Percentiles rank a stretch among this genome's conserved stretches.
Conservation (phyloP, 2,113 vertebrate species). For the Salvelinus sp. region DNA sequence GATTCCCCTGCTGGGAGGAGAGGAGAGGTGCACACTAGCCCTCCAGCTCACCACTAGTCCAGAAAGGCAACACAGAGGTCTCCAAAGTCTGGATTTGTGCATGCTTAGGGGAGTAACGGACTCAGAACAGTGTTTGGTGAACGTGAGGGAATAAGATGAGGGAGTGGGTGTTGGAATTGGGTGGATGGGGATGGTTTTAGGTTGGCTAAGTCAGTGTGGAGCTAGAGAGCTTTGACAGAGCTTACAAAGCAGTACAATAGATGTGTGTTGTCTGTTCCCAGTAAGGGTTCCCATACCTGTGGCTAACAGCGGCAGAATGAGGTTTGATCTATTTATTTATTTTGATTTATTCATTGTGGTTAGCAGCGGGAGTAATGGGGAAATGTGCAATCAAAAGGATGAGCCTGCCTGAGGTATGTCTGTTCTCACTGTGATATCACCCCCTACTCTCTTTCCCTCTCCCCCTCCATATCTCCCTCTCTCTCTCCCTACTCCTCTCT, state of each 20-base stretch:
- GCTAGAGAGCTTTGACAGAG: not conserved
- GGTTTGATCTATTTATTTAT: not conserved
- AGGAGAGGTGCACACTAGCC: not conserved
- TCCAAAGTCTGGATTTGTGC: not conserved
- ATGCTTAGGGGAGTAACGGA: not conserved
- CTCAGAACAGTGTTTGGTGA: not conserved
- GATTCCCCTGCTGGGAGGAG: not conserved
- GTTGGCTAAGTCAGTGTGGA: not conserved
- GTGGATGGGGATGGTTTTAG: not conserved
- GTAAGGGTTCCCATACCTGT: not conserved
- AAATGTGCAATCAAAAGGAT: not conserved
- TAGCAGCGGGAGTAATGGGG: conserved; percentile 5
- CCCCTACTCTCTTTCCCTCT: not conserved
- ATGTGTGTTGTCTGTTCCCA: not conserved
- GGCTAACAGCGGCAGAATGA: not conserved
- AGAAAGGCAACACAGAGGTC: not conserved
- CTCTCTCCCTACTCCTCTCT: not conserved
- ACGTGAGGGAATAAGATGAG: not conserved
- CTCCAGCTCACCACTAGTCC: not conserved
- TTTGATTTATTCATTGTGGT: not conserved
- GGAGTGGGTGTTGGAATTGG: not conserved
- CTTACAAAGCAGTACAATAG: not conserved
- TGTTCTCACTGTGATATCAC: not conserved
- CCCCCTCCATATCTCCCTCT: not conserved
- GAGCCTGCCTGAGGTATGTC: not conserved